These are phyloP conservation scores for Gobiocypris rarus DNA, from an alignment of 2,113 vertebrate genomes.

Conservation along the genomic window DNA sequence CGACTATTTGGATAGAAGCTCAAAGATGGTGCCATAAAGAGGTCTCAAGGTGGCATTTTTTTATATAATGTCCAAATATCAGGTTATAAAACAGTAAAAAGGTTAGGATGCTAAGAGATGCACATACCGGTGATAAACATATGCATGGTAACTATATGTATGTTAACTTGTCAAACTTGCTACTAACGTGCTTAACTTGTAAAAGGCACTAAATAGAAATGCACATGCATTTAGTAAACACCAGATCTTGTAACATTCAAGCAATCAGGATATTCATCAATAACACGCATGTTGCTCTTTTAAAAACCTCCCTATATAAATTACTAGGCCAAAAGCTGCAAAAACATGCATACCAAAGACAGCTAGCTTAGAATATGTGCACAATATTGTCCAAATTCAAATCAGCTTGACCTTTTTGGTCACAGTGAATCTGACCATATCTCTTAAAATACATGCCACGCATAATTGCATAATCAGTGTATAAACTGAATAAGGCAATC, in stretches of 20 bases:
- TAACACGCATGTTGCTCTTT: not conserved
- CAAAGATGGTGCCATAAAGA: not conserved
- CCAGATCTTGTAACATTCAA: not conserved
- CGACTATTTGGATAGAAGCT: not conserved
- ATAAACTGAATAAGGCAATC: not conserved
- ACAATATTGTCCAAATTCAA: not conserved
- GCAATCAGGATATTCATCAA: not conserved
- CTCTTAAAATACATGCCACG: not conserved
- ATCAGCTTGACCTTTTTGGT: not conserved
- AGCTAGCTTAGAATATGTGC: not conserved
- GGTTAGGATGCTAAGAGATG: not conserved
- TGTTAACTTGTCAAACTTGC: not conserved
- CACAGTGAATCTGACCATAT: not conserved
- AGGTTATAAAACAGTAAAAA: conserved; percentile 3
- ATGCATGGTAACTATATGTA: too few relatives aligned
- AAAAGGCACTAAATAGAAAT: not conserved
- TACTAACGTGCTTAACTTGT: too few relatives aligned
- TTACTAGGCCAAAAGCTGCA: not conserved
- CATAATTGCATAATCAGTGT: not conserved
- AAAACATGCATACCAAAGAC: not conserved
- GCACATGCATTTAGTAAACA: not conserved
- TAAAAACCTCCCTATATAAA: not conserved
- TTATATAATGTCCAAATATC: not conserved
- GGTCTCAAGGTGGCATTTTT: not conserved
- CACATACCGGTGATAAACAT: not conserved